Conservation (phyloP, 2,888 invertebrate species). For the Elgonia sp. region DNA sequence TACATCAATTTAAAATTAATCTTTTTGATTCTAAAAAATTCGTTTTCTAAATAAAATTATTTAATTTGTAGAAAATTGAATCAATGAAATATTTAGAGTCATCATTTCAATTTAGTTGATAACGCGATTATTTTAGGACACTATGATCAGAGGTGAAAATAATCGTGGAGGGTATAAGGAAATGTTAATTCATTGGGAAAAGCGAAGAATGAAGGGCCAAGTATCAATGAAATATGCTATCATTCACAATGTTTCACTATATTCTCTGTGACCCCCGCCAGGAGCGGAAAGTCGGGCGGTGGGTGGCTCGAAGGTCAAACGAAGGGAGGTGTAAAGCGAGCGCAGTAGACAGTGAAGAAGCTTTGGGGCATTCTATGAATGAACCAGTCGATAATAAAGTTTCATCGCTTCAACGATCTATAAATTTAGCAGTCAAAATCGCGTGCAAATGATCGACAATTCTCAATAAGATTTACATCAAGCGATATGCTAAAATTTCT, state of each 20-base stretch:
- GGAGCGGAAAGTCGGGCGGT: conserved; percentile 61
- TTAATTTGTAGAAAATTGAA: too few relatives aligned
- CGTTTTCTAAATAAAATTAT: too few relatives aligned
- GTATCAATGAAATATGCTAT: too few relatives aligned
- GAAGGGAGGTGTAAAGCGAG: conserved; percentile 61
- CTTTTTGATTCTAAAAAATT: too few relatives aligned
- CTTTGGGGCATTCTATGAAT: conserved; percentile 72
- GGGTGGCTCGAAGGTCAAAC: conserved; percentile 72
- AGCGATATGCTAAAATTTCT: background rate
- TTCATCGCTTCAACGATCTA: conserved; percentile 76
- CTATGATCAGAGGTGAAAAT: too few relatives aligned
- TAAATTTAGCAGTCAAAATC: conserved; percentile 68
- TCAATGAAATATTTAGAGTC: too few relatives aligned
- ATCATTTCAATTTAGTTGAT: too few relatives aligned
- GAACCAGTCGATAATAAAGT: conserved; percentile 72
- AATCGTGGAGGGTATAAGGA: too few relatives aligned
- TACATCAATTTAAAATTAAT: too few relatives aligned
- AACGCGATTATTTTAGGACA: too few relatives aligned
- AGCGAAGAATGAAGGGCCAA: too few relatives aligned
- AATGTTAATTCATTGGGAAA: too few relatives aligned
- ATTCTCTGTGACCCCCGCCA: conserved; percentile 67
- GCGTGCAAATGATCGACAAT: conserved; percentile 73
- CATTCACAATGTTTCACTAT: conserved; percentile 41
- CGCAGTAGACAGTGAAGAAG: conserved; percentile 52
- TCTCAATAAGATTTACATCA: conserved; percentile 37